Percentiles rank a stretch among this genome's conserved stretches.
Evolutionary conservation across 2,797 vertebrate species (phyloP).

Genomic region (Adelosebastes latens): DNA sequence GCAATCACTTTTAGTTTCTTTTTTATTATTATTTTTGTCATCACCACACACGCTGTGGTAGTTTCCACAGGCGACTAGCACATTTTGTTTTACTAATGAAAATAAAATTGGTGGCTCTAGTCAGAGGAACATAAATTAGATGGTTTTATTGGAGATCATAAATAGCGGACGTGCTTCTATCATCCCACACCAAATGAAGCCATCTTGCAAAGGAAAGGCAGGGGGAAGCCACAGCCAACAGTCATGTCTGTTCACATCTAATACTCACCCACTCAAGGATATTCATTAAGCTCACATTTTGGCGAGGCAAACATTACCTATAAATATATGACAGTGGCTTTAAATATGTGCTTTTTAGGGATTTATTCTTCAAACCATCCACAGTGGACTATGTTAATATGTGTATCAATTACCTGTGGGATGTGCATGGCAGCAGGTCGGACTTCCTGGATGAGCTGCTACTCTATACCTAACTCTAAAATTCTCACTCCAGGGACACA

Average conservation of each 20-base stretch:
- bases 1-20: neutral
- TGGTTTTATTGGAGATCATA: slow-evolving; percentile 40
- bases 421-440: neutral
- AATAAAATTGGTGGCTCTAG: slow-evolving; percentile 31
- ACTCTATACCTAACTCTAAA: neutral
- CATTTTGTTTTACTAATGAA: slow-evolving; percentile 42
- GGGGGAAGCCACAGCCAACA: slow-evolving; percentile 12
- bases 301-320: neutral
- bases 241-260: slow-evolving; percentile 28
- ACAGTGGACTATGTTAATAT: neutral
- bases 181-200: slow-evolving; percentile 41
- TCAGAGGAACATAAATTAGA: slow-evolving; percentile 33
- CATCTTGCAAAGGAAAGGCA: slow-evolving; percentile 40
- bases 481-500: neutral
- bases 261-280: slow-evolving; percentile 39
- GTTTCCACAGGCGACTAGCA: neutral
- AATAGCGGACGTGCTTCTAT: slow-evolving; percentile 45
- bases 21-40: slow-evolving; percentile 1
- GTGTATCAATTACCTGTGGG: neutral
- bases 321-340: slow-evolving; percentile 2
- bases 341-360: neutral
- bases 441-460: neutral
- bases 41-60: neutral
- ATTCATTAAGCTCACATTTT: slow-evolving; percentile 34
- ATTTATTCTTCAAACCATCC: neutral